These are phyloP conservation scores for Mantis religiosa DNA, from an alignment of 2,888 invertebrate species.

Conservation along the genomic window DNA sequence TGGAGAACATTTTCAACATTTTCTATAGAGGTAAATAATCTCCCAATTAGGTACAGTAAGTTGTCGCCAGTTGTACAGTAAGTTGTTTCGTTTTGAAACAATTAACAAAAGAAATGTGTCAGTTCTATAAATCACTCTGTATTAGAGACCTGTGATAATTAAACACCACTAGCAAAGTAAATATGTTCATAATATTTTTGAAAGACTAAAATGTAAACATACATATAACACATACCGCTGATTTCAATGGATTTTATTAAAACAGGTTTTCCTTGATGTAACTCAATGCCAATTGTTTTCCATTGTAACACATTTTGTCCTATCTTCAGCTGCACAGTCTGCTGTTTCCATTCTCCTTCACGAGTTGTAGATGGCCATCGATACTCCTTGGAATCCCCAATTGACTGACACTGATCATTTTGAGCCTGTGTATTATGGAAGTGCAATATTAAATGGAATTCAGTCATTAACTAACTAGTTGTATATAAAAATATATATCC, in stretches of 20 bases:
- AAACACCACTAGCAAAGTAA: too few relatives aligned
- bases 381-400: constrained; percentile 43
- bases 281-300: constrained; percentile 48
- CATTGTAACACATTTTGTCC: constrained; percentile 53
- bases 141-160: too few relatives aligned
- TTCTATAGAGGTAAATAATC: too few relatives aligned
- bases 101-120: too few relatives aligned
- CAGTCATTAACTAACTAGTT: not conserved
- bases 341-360: constrained; percentile 47
- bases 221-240: constrained; percentile 36
- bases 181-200: too few relatives aligned
- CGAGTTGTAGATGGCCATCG: constrained; percentile 46
- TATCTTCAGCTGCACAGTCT: constrained; percentile 43
- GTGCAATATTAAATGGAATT: not conserved
- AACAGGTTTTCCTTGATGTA: constrained; percentile 43
- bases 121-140: too few relatives aligned
- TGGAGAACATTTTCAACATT: too few relatives aligned
- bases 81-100: too few relatives aligned
- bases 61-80: too few relatives aligned
- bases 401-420: constrained; percentile 49
- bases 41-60: too few relatives aligned
- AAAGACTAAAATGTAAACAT: too few relatives aligned
- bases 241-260: constrained; percentile 45
- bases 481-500: not conserved
- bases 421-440: constrained; percentile 42